Evolutionary conservation across 2,113 vertebrate species (phyloP), one percentile per base, ranked within the genome.

Genomic region (Fregetta grallaria): DNA sequence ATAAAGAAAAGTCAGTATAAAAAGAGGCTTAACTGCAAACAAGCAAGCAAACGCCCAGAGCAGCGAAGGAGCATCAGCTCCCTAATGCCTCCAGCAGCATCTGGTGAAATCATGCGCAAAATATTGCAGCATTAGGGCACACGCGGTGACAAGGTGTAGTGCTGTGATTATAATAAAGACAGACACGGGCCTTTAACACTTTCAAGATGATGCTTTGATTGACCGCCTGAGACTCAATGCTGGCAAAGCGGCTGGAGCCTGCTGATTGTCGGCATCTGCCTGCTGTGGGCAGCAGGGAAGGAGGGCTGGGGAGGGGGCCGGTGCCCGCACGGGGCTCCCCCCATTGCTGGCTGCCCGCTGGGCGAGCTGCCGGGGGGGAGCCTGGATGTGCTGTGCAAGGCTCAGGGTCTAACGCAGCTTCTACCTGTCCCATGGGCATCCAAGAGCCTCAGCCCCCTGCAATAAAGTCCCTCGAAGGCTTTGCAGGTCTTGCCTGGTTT

Each of bases 61-160:
- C 78, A 67, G 81, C 3, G 6, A n/a, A 40, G 66, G 90, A 85
- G 79, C 88, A 72, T 72, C 78, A 22, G 77, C 81, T 94, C 73
- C 80, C 26, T 20, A 6, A 13, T 17, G 92, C 95, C 93, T 75
- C 85, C 58, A 42, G 93, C 82, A 79, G 86, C 55, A 68, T 44
- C 23, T 42, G 75, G 87, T 79, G 92, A 92, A 96, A 86, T 90
- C 59, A 74, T 47, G 89, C 16, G 27, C 14, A 38, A 86, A 96
- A 90, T 74, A 34, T 42, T 19, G 88, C 58, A 53, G 94, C 68
- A 7, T 53, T 52, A 71, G 68, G 50, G 86, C 68, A 30, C 59
- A 23, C 19, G 38, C 4, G 11, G 91, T 9, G 91, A 90, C 92
- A 72, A 67, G 95, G 71, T 80, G 61, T n/a, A 88, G 75, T 3